phyloP scores from a whole-genome alignment of 2,113 vertebrate species.

The Scomber colias region DNA sequence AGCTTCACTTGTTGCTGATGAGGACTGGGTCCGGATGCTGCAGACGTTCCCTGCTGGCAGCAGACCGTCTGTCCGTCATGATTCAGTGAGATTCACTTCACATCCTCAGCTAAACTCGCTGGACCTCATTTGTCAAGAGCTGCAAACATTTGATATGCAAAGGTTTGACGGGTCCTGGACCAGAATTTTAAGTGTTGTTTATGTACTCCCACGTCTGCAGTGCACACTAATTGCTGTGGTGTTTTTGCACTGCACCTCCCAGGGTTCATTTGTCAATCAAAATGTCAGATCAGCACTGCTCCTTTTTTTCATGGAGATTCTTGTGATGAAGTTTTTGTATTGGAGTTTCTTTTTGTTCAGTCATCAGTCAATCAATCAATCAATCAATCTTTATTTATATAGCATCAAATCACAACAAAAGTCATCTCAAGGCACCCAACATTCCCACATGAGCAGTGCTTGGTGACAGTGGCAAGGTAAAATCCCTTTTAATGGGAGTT shows the following conservation, averaged over 20 bases:
- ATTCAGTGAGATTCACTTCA: conserved; percentile 49
- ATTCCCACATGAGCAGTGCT: no score
- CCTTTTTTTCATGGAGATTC: not conserved
- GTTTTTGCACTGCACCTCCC: conserved; percentile 26
- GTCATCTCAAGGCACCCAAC: no score
- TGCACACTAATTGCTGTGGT: conserved; percentile 41
- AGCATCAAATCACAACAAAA: no score
- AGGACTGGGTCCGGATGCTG: conserved; percentile 24
- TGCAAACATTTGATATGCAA: conserved; percentile 54
- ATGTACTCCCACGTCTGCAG: conserved; percentile 1
- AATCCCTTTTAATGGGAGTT: no score
- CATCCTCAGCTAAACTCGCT: conserved; percentile 39
- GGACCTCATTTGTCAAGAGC: conserved; percentile 58
- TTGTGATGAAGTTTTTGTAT: not conserved
- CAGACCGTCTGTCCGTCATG: not conserved
- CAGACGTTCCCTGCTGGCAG: conserved; percentile 22
- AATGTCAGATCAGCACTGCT: not conserved
- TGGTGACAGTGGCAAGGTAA: no score
- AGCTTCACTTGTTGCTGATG: conserved; percentile 36
- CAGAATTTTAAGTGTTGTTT: conserved; percentile 60
- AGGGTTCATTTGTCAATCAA: conserved; percentile 48
- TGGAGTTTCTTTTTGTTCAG: not conserved
- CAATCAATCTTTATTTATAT: no score
- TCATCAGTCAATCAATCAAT: no score
- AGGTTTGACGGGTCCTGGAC: conserved; percentile 29